Conservation (phyloP, 2,888 invertebrate species). For the Chymomyza caudatula region DNA sequence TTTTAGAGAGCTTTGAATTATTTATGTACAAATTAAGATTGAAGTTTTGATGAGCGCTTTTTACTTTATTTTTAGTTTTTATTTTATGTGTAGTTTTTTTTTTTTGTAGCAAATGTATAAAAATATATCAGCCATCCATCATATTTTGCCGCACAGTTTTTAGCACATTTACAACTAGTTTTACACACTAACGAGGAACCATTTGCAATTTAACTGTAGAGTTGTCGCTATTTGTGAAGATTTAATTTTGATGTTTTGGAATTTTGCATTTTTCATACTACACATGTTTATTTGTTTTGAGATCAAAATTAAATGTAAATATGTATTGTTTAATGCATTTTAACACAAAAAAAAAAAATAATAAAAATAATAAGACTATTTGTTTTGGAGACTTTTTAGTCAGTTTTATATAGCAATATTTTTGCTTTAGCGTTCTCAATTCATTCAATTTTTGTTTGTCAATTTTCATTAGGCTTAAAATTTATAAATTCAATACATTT, state of each 20-base stretch:
- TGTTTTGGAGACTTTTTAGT: conserved; percentile 51
- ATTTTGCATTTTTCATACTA: conserved; percentile 46
- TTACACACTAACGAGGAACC: conserved; percentile 75
- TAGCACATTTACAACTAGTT: conserved; percentile 66
- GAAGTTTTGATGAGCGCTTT: conserved; percentile 44
- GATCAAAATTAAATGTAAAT: conserved; percentile 72
- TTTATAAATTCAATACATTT: conserved; percentile 73
- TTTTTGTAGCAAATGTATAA: conserved; percentile 40
- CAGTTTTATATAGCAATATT: conserved; percentile 27
- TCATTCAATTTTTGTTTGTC: conserved; percentile 47
- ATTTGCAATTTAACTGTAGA: conserved; percentile 64
- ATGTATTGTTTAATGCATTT: conserved; percentile 20
- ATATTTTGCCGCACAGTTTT: conserved; percentile 29
- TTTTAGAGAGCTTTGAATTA: conserved; percentile 37
- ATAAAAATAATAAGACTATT: conserved; percentile 61
- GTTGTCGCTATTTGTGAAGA: conserved; percentile 32
- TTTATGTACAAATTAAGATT: conserved; percentile 44
- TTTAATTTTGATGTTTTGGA: conserved; percentile 67
- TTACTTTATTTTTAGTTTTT: conserved; percentile 4
- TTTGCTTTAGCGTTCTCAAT: conserved; percentile 29
- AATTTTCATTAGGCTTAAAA: conserved; percentile 48
- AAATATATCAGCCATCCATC: too few relatives aligned
- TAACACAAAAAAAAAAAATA: conserved; percentile 45
- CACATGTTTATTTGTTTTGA: conserved; percentile 55
- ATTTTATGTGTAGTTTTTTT: conserved; percentile 25